These are phyloP conservation scores for Panzeria rudis DNA, from an alignment of 2,888 invertebrate species.

Conservation along the genomic window DNA sequence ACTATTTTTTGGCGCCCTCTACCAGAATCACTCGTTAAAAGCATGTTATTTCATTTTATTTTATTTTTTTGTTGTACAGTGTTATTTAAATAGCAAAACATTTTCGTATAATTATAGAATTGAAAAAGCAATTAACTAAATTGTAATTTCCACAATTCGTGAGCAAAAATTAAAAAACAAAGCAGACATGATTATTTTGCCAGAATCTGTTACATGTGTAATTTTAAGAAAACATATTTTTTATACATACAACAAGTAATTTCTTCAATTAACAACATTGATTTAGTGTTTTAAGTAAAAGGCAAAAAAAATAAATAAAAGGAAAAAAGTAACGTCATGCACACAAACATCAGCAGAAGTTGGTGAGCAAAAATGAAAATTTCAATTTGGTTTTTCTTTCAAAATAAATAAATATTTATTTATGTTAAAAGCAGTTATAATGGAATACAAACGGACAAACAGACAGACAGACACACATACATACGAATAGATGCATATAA, in stretches of 20 bases:
- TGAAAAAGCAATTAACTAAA: conserved; percentile 34
- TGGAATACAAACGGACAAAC: conserved; percentile 41
- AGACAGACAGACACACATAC: not conserved
- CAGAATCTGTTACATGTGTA: conserved; percentile 38
- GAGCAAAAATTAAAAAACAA: not conserved
- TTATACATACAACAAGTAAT: not conserved
- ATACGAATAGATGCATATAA: not conserved
- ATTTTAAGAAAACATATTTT: conserved; percentile 25
- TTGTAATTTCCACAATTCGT: conserved; percentile 13
- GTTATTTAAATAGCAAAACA: conserved; percentile 7
- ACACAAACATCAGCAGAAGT: not conserved
- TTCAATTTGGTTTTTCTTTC: conserved; percentile 57
- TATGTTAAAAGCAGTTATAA: conserved; percentile 57
- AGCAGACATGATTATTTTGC: conserved; percentile 3
- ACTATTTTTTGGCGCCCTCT: too few species aligned
- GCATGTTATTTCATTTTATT: too few species aligned
- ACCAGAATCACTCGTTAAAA: too few species aligned
- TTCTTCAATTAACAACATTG: conserved; percentile 74
- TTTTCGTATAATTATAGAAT: not conserved
- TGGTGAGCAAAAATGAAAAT: conserved; percentile 45
- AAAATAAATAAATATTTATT: conserved; percentile 67
- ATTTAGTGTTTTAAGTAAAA: conserved; percentile 80
- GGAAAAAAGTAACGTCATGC: not conserved
- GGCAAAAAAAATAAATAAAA: not conserved
- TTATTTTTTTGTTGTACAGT: too few species aligned